Conservation (phyloP, 2,797 vertebrate species). For the Octomys mimax region DNA sequence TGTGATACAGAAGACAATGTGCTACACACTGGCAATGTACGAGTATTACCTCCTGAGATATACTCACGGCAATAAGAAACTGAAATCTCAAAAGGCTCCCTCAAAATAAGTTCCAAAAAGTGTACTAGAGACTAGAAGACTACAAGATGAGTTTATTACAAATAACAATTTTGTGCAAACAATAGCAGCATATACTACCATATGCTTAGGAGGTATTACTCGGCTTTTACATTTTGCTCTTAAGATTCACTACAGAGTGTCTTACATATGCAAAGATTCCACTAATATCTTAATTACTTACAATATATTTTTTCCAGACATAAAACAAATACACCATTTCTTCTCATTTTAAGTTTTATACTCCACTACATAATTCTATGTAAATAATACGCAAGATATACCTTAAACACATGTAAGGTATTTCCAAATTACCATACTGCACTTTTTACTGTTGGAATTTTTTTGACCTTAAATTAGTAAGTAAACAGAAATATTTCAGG, state of each 20-base stretch:
- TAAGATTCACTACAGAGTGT: conserved; percentile 6
- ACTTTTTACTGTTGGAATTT: neutral
- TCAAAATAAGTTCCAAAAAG: conserved; percentile 46
- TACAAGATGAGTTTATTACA: conserved; percentile 23
- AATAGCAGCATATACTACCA: neutral
- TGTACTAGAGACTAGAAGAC: conserved; percentile 1
- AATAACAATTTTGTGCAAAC: conserved; percentile 50
- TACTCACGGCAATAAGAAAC: neutral
- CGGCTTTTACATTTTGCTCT: conserved; percentile 16
- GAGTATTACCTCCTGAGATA: conserved; percentile 26
- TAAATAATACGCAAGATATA: conserved; percentile 2
- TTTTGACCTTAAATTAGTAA: neutral
- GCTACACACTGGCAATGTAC: neutral
- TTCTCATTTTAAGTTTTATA: conserved; percentile 55
- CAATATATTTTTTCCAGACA: conserved; percentile 1
- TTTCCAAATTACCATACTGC: neutral
- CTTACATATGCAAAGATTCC: neutral
- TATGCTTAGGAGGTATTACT: conserved; percentile 11
- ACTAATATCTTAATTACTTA: conserved; percentile 26
- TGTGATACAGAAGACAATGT: conserved; percentile 32
- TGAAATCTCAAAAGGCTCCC: conserved; percentile 21
- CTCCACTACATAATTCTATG: neutral
- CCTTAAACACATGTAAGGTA: conserved; percentile 28
- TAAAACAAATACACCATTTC: conserved; percentile 22
- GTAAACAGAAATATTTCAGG: neutral